These are phyloP conservation scores for Latrodectus elegans DNA, from an alignment of 2,888 invertebrate species.

Conservation along the genomic window DNA sequence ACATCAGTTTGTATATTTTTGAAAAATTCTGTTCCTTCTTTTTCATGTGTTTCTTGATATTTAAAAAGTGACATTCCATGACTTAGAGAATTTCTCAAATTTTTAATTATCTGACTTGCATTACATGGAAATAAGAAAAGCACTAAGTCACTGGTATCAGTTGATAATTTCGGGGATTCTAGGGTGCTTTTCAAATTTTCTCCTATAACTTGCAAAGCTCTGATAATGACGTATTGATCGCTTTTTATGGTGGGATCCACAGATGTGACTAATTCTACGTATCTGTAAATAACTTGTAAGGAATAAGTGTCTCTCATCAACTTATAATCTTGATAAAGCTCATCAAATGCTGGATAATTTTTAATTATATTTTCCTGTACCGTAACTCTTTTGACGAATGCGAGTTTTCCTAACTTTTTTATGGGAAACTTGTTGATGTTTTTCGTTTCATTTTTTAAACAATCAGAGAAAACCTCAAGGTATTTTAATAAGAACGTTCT, in stretches of 20 bases:
- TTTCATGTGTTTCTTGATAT: background rate
- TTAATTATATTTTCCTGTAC: background rate
- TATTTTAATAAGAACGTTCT: background rate
- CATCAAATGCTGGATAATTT: slow-evolving; percentile 18
- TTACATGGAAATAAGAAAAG: background rate
- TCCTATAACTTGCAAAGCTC: slow-evolving; percentile 33
- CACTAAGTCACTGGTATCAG: background rate
- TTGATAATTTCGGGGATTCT: slow-evolving; percentile 1
- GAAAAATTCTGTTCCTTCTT: background rate
- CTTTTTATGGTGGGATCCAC: background rate
- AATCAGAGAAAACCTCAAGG: background rate
- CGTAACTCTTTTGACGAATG: background rate
- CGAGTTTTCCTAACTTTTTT: background rate
- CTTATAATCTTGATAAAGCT: slow-evolving; percentile 9
- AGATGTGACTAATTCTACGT: background rate
- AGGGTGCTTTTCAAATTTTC: slow-evolving; percentile 33
- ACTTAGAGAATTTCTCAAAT: background rate
- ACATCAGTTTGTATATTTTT: background rate
- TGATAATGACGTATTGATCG: slow-evolving; percentile 15
- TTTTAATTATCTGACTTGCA: background rate
- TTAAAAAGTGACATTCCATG: background rate
- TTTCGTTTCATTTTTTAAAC: background rate
- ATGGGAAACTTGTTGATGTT: background rate
- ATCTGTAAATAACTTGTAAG: background rate
- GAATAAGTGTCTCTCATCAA: slow-evolving; percentile 8